Evolutionary conservation across 2,113 vertebrate species (phyloP), one percentile per base, ranked within the genome.

Genomic region (Climacteris rufus): DNA sequence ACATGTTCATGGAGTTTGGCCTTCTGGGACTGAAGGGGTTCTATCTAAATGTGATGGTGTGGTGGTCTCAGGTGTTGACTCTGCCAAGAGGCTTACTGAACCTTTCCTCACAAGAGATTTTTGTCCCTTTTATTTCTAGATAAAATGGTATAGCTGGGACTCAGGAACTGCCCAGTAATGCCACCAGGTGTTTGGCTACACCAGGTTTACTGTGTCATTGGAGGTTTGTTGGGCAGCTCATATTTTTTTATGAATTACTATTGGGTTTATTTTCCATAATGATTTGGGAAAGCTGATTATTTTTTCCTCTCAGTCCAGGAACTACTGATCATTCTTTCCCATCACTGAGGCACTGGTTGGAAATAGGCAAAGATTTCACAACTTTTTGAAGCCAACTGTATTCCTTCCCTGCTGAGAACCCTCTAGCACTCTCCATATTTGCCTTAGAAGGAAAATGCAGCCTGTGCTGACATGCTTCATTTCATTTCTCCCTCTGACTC

Each of bases 311-410:
- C 31, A 30, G 24, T 92, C 71, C 90, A 92, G 79, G 88, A 97
- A 83, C 8, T 33, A 56, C 88, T 92, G 85, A 88, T 96, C 92
- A 68, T 86, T 68, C 13, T 86, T 96, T 96, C 93, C 85, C 71
- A 89, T 90, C 76, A 56, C 44, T 40, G 69, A 80, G 63, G 57
- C 47, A 45, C 44, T 92, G 71, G 56, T 44, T 74, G 86, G 60
- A 83, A 83, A 50, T 15, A 18, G 42, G 85, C 90, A 89, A 65
- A 79, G 16, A 56, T 93, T 92, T 95, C 94, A 71, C 54, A 91
- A 54, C 54, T 61, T 70, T 11, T 30, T 0, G 4, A 69, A 88
- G 60, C 65, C 39, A 42, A 30, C n/a, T 42, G 7, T 80, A 14
- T 71, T 96, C 14, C 40, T 71, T 72, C 50, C 52, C n/a, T 49